Percentiles rank a stretch among this genome's conserved stretches.
Evolutionary conservation across 2,113 vertebrate species (phyloP).

Genomic region (Ascaphus truei): DNA sequence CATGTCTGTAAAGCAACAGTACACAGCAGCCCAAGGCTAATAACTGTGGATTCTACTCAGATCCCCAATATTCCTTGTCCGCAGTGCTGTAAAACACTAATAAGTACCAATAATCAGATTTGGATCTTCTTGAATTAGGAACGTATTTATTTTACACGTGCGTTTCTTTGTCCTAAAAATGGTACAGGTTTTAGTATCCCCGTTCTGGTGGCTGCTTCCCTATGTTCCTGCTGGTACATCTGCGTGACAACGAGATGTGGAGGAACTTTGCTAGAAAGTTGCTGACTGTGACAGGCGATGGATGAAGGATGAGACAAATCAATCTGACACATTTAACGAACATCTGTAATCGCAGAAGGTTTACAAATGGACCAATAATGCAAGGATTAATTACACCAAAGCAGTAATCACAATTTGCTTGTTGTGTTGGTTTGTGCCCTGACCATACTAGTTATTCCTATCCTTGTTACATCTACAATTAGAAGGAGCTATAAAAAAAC

Average conservation of each 20-base stretch:
- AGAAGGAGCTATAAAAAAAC: too few relatives aligned
- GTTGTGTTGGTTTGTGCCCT: neutral
- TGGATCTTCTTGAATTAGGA: too few relatives aligned
- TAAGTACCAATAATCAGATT: too few relatives aligned
- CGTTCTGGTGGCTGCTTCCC: neutral
- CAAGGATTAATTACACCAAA: neutral
- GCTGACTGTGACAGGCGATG: neutral
- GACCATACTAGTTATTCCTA: neutral
- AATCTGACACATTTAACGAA: constrained; percentile 12
- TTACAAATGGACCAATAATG: constrained; percentile 7
- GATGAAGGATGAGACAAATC: neutral
- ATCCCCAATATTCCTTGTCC: too few relatives aligned
- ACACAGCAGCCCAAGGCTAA: too few relatives aligned
- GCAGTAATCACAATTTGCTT: neutral
- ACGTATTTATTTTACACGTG: too few relatives aligned
- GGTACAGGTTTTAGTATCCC: too few relatives aligned
- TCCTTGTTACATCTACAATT: neutral
- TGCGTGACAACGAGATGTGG: neutral
- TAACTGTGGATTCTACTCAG: too few relatives aligned
- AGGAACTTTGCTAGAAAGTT: constrained; percentile 27
- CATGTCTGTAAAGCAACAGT: too few relatives aligned
- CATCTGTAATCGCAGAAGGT: neutral
- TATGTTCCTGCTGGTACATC: neutral
- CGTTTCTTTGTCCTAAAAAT: too few relatives aligned
- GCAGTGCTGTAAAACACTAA: too few relatives aligned